phyloP scores from a whole-genome alignment of 2,888 invertebrate species.

The Poecilobothrus nobilitatus region DNA sequence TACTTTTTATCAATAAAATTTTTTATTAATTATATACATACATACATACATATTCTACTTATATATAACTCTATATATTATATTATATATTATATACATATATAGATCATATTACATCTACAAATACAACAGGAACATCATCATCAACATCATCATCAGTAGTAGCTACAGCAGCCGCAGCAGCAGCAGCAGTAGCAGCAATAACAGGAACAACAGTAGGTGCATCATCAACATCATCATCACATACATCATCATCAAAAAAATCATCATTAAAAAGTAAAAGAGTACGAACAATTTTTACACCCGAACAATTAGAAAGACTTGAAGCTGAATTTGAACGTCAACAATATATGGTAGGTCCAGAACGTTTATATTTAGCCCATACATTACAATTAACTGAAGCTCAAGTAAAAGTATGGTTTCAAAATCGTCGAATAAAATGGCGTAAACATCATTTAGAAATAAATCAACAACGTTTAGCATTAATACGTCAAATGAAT shows the following conservation, averaged over 20 bases:
- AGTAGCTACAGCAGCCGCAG: not conserved
- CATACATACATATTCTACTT: too few relatives aligned
- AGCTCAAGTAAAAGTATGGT: conserved; percentile 79
- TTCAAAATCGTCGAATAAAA: conserved; percentile 81
- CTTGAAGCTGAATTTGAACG: conserved; percentile 90
- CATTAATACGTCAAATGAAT: conserved; percentile 44
- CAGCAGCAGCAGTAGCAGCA: not conserved
- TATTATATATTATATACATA: not conserved
- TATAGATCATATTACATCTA: conserved; percentile 10
- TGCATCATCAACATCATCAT: not conserved
- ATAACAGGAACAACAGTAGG: not conserved
- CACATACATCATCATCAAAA: conserved; percentile 25
- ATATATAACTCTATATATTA: too few relatives aligned
- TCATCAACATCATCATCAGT: not conserved
- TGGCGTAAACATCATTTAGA: conserved; percentile 94
- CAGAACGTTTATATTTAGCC: conserved; percentile 85
- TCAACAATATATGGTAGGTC: conserved; percentile 97
- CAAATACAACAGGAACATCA: not conserved
- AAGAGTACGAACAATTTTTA: conserved; percentile 90
- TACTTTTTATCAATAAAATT: too few relatives aligned
- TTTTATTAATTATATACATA: too few relatives aligned
- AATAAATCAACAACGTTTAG: conserved; percentile 78
- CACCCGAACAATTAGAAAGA: conserved; percentile 88
- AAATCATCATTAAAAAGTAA: conserved; percentile 57
- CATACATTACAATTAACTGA: conserved; percentile 42